A percentile compares a stretch with the other conserved stretches of the same genome.
Conservation (phyloP, 2,888 invertebrate species). For the Ptilodon capucinus region DNA sequence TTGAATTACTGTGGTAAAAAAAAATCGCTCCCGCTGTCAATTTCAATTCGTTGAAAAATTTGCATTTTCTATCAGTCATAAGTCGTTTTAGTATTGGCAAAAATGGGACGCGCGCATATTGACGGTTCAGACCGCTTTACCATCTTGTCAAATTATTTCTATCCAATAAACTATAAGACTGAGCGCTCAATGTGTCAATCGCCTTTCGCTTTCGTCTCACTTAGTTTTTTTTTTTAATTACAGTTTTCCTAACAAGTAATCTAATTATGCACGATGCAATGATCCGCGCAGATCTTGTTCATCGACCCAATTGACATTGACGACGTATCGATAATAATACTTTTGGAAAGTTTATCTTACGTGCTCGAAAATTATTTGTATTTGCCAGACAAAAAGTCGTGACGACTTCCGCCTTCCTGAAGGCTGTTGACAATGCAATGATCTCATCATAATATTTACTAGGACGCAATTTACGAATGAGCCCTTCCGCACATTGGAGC, state of each 20-base stretch:
- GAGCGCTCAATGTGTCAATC: constrained; percentile 41
- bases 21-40: too few relatives aligned
- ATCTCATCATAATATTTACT: constrained; percentile 14
- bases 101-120: too few relatives aligned
- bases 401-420: constrained; percentile 23
- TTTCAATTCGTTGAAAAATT: too few relatives aligned
- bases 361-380: constrained; percentile 37
- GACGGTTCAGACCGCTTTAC: too few relatives aligned
- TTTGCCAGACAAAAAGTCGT: constrained; percentile 24
- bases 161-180: constrained; percentile 48
- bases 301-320: constrained; percentile 53
- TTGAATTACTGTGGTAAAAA: too few relatives aligned
- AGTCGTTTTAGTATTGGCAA: too few relatives aligned
- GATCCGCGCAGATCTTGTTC: constrained; percentile 33
- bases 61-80: too few relatives aligned
- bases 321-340: constrained; percentile 62
- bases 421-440: constrained; percentile 15
- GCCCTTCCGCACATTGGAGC: too few relatives aligned
- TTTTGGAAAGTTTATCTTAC: constrained; percentile 68
- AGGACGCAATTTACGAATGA: constrained; percentile 1
- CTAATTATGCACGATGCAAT: constrained; percentile 36
- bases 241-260: constrained; percentile 20
- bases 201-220: constrained; percentile 56
- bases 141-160: constrained; percentile 33
- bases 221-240: constrained; percentile 33